Evolutionary conservation across 2,797 vertebrate species (phyloP).

Genomic region (Apogon talboti): DNA sequence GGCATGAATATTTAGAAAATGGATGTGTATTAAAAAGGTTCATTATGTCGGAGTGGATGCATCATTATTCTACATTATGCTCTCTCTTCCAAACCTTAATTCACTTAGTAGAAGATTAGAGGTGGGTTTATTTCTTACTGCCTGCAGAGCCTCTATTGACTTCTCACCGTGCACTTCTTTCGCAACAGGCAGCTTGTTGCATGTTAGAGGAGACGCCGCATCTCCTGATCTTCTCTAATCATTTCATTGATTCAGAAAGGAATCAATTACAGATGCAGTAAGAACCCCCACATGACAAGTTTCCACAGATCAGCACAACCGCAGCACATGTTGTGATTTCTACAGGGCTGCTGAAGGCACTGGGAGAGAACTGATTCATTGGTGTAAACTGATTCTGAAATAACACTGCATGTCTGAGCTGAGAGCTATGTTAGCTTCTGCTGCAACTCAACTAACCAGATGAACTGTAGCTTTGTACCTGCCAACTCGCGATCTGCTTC

Average conservation of each 20-base stretch:
- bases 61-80: slow-evolving; percentile 11
- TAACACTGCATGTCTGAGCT: slow-evolving; percentile 9
- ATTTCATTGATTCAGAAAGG: slow-evolving; percentile 48
- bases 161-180: slow-evolving; percentile 35
- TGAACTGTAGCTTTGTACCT: slow-evolving; percentile 6
- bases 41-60: slow-evolving; percentile 13
- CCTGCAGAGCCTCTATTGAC: slow-evolving; percentile 26
- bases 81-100: not conserved
- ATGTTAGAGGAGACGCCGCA: slow-evolving; percentile 34
- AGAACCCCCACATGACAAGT: slow-evolving; percentile 23
- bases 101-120: slow-evolving; percentile 15
- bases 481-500: not conserved
- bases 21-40: slow-evolving; percentile 10
- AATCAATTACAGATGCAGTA: slow-evolving; percentile 56
- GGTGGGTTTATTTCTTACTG: slow-evolving; percentile 13
- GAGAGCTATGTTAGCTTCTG: not conserved
- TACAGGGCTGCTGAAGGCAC: slow-evolving; percentile 28
- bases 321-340: slow-evolving; percentile 48
- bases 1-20: not conserved
- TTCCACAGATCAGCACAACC: slow-evolving; percentile 26
- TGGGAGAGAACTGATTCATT: slow-evolving; percentile 34
- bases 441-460: slow-evolving; percentile 11
- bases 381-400: slow-evolving; percentile 13
- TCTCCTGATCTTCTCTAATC: slow-evolving; percentile 54
- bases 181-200: slow-evolving; percentile 31